Evolutionary conservation across 2,888 invertebrate genomes (phyloP).

Genomic region (Cryptus viduatorius): DNA sequence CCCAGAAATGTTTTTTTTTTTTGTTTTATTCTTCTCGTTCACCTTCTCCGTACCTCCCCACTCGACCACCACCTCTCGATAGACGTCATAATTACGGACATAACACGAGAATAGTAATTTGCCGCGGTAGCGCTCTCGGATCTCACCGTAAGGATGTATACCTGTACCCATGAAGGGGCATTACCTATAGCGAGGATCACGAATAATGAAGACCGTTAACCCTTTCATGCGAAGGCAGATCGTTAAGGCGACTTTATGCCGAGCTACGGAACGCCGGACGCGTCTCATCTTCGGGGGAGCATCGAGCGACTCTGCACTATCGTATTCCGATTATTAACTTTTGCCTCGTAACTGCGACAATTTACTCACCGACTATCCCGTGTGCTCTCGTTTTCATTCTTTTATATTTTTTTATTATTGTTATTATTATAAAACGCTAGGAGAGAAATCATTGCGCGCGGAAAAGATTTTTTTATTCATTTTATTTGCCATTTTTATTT

Average conservation of each 20-base stretch:
- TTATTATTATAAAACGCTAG: constrained; percentile 1
- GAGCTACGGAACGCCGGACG: constrained; percentile 5
- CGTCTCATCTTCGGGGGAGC: constrained; percentile 1
- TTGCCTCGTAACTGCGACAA: constrained; percentile 73
- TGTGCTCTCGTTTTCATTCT: not conserved
- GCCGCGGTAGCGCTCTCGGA: constrained; percentile 64
- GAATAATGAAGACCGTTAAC: constrained; percentile 78
- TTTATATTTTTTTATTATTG: not conserved
- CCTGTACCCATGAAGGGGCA: constrained; percentile 11
- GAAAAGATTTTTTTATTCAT: constrained; percentile 5
- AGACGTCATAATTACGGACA: constrained; percentile 74
- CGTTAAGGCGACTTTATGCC: constrained; percentile 69
- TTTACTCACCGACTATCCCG: constrained; percentile 67
- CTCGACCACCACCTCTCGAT: not conserved
- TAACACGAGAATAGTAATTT: constrained; percentile 74
- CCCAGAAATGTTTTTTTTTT: not conserved
- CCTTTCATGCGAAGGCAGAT: constrained; percentile 72
- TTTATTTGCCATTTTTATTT: constrained; percentile 1
- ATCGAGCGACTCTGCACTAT: constrained; percentile 26
- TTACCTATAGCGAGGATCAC: constrained; percentile 49
- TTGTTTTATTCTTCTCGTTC: too few relatives aligned
- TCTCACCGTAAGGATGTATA: constrained; percentile 41
- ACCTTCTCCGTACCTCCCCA: not conserved
- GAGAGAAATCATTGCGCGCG: not conserved
- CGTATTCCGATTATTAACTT: constrained; percentile 62